Conservation (phyloP, 2,797 vertebrate species). For the Monodelphis domestica region DNA sequence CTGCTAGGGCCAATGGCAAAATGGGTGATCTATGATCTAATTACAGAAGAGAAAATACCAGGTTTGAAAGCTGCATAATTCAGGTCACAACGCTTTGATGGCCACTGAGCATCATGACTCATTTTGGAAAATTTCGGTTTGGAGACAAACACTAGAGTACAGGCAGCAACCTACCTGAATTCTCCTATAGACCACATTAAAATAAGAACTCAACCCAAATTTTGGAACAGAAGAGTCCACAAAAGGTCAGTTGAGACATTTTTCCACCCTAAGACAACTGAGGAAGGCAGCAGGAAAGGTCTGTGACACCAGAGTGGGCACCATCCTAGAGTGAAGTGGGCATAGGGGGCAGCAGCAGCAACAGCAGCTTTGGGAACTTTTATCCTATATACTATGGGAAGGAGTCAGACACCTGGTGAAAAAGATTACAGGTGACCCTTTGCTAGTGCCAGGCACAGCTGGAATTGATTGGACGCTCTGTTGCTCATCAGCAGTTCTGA, state of each 20-base stretch:
- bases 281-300: background rate
- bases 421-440: background rate
- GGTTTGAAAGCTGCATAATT: background rate
- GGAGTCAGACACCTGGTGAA: background rate
- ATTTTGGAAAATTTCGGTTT: background rate
- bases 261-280: background rate
- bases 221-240: background rate
- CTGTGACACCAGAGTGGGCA: background rate
- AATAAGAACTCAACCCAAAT: background rate
- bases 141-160: background rate
- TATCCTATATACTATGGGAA: background rate
- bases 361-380: background rate
- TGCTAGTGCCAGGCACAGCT: background rate
- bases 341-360: background rate
- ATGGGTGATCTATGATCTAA: background rate
- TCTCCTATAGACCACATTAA: background rate
- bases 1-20: background rate
- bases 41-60: background rate
- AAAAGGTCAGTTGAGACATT: background rate
- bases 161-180: background rate
- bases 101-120: background rate
- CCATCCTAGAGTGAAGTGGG: background rate
- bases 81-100: background rate
- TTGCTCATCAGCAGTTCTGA: background rate
- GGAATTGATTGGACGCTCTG: background rate